Evolutionary conservation across 1,140 invertebrate genomes (phyloP).

Genomic region (Onthophagus taurus): DNA sequence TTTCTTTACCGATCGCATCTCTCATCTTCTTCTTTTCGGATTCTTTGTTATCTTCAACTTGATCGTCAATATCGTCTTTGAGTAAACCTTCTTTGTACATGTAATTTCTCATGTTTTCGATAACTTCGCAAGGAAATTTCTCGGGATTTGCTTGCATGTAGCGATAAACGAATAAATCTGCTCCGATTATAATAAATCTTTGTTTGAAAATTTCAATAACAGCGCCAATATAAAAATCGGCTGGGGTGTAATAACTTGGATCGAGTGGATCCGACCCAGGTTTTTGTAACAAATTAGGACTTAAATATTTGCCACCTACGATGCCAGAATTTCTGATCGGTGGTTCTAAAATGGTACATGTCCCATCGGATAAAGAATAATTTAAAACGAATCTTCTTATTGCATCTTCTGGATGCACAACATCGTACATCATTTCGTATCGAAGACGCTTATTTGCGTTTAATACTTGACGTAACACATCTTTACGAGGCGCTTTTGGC

Average conservation of each 20-base stretch:
- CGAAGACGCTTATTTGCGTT: constrained; percentile 49
- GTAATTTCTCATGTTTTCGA: constrained; percentile 51
- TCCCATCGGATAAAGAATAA: constrained; percentile 55
- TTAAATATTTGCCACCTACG: constrained; percentile 57
- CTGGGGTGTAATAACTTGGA: constrained; percentile 54
- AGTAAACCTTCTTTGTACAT: constrained; percentile 48
- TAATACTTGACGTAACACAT: constrained; percentile 51
- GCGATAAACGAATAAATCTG: constrained; percentile 57
- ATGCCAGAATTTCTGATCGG: constrained; percentile 57
- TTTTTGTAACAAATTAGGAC: constrained; percentile 55
- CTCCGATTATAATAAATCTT: constrained; percentile 55
- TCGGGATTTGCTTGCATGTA: constrained; percentile 60
- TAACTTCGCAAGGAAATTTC: constrained; percentile 53
- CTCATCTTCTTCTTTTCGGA: constrained; percentile 25
- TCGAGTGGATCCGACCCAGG: constrained; percentile 49
- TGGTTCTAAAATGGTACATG: constrained; percentile 52
- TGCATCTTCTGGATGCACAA: constrained; percentile 56
- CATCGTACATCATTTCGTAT: constrained; percentile 55
- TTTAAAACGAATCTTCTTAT: constrained; percentile 53
- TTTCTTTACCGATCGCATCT: constrained; percentile 32
- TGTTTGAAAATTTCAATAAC: constrained; percentile 54
- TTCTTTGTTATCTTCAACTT: constrained; percentile 25
- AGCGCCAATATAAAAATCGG: constrained; percentile 57
- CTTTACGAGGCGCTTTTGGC: constrained; percentile 59
- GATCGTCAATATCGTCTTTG: constrained; percentile 44